Conservation (phyloP, 2,888 invertebrate species). For the Conomelus anceps region DNA sequence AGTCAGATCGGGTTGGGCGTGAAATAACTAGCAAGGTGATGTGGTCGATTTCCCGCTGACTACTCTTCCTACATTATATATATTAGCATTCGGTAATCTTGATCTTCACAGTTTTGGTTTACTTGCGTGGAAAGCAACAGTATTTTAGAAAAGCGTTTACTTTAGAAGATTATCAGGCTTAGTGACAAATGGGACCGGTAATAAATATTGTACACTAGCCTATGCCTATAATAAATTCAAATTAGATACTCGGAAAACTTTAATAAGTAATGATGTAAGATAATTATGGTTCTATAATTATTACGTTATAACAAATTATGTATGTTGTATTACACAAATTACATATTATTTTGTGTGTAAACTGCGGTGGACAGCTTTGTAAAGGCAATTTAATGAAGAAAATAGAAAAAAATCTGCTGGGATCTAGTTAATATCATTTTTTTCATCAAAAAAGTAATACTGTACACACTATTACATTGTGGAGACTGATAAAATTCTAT, state of each 20-base stretch:
- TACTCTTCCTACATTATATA: not conserved
- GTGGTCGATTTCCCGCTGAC: not conserved
- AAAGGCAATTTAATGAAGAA: too few relatives aligned
- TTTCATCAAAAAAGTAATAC: too few relatives aligned
- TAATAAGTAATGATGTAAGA: not conserved
- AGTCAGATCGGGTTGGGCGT: not conserved
- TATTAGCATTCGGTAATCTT: not conserved
- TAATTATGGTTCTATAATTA: too few relatives aligned
- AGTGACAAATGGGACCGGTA: not conserved
- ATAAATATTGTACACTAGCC: not conserved
- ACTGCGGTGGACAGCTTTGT: too few relatives aligned
- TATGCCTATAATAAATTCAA: not conserved
- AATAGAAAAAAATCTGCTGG: too few relatives aligned
- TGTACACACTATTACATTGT: too few relatives aligned
- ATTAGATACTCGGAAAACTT: not conserved
- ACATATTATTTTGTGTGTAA: too few relatives aligned
- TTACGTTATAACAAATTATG: too few relatives aligned
- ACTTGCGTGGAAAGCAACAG: not conserved
- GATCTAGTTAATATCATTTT: too few relatives aligned
- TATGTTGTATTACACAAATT: too few relatives aligned
- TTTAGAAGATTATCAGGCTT: not conserved
- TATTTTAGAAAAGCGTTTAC: not conserved
- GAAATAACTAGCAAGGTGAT: not conserved
- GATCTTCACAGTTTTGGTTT: not conserved
- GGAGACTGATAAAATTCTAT: too few relatives aligned